phyloP scores from a whole-genome alignment of 1,140 invertebrate genomes.

The Zaprionus vittiger region DNA sequence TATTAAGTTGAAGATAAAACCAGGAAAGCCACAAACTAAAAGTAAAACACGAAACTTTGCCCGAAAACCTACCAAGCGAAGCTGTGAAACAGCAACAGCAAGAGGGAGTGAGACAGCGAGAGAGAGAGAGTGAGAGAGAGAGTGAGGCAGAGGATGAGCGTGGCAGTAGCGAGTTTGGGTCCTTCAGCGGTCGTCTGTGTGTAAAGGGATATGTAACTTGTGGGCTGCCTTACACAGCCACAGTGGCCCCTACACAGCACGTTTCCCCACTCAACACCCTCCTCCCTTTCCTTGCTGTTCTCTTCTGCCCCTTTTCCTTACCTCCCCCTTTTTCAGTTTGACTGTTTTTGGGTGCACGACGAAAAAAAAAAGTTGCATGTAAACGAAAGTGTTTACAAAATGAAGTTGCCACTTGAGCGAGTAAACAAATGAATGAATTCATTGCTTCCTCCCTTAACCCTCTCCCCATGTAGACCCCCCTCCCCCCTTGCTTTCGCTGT shows the following conservation, averaged over 20 bases:
- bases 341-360: constrained; percentile 48
- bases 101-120: neutral
- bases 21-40: constrained; percentile 82
- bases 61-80: constrained; percentile 67
- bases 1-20: constrained; percentile 83
- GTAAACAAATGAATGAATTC: constrained; percentile 83
- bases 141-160: neutral
- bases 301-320: neutral
- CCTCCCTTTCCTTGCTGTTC: neutral
- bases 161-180: constrained; percentile 30
- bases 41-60: constrained; percentile 81
- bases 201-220: constrained; percentile 80
- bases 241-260: neutral
- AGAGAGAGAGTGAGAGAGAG: neutral
- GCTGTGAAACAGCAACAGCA: constrained; percentile 70
- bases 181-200: constrained; percentile 67
- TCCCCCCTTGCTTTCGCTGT: neutral
- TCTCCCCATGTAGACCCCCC: neutral
- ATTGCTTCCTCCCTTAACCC: constrained; percentile 60
- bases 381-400: constrained; percentile 83
- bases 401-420: constrained; percentile 82
- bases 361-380: constrained; percentile 71
- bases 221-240: constrained; percentile 70
- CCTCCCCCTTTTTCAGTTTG: constrained; percentile 3
- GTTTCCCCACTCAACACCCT: too few species aligned